Evolutionary conservation across 2,888 invertebrate species (phyloP).

Genomic region (Pogonocherus hispidulus): DNA sequence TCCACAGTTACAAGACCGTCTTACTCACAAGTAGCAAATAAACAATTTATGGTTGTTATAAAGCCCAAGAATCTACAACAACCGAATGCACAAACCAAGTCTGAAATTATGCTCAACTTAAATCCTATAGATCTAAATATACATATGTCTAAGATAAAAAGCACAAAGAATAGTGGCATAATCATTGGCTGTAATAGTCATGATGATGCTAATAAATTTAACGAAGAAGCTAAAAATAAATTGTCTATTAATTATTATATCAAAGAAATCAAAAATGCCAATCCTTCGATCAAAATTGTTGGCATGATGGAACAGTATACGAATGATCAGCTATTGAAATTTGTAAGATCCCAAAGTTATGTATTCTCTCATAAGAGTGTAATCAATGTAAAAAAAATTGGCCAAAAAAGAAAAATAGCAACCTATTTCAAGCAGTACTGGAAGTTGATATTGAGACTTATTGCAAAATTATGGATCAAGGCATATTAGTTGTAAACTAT

Average conservation of each 20-base stretch:
- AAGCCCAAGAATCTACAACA: constrained; percentile 3
- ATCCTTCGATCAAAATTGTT: constrained; percentile 23
- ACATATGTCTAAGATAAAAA: constrained; percentile 17
- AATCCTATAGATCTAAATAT: constrained; percentile 17
- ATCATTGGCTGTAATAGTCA: constrained; percentile 5
- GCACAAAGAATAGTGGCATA: constrained; percentile 7
- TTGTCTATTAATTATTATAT: constrained; percentile 14
- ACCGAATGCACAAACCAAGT: constrained; percentile 25
- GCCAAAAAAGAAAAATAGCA: constrained; percentile 1
- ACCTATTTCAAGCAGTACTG: constrained; percentile 13
- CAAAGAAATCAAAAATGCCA: constrained; percentile 14
- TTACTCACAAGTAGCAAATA: too few relatives aligned
- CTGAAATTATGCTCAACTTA: constrained; percentile 21
- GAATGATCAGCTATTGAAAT: constrained; percentile 6
- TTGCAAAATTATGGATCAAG: constrained; percentile 6
- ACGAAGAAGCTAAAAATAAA: constrained; percentile 8
- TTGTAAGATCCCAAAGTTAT: constrained; percentile 17
- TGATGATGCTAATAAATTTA: constrained; percentile 27
- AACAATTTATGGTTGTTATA: constrained; percentile 10
- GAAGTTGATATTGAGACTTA: constrained; percentile 15
- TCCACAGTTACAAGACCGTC: too few relatives aligned
- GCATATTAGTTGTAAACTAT: constrained; percentile 14
- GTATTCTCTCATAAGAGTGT: constrained; percentile 10
- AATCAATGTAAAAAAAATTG: constrained; percentile 5
- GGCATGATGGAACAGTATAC: constrained; percentile 24